phyloP scores from a whole-genome alignment of 2,888 invertebrate species.

The Hydrotaea cyrtoneurina region DNA sequence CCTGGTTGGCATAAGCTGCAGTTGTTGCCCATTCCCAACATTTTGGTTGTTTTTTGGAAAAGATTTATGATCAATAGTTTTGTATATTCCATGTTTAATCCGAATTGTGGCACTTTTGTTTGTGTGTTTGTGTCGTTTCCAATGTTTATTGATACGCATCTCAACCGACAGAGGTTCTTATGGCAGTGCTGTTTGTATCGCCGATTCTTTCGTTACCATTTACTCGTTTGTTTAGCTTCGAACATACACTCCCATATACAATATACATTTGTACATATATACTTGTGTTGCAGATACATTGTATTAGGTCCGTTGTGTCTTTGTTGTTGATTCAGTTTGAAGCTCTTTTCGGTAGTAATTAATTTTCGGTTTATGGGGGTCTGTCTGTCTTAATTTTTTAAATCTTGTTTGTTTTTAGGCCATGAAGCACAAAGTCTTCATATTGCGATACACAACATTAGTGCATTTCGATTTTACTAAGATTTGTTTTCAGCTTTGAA shows the following conservation, averaged over 20 bases:
- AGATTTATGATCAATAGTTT: slow-evolving; percentile 64
- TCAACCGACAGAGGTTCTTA: background rate
- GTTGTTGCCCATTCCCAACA: slow-evolving; percentile 19
- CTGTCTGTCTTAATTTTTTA: slow-evolving; percentile 32
- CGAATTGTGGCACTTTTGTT: slow-evolving; percentile 46
- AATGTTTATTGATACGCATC: slow-evolving; percentile 30
- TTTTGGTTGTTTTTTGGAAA: background rate
- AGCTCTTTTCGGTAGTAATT: slow-evolving; percentile 53
- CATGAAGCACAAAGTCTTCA: no score
- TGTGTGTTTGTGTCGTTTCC: slow-evolving; percentile 11
- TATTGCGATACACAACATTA: no score
- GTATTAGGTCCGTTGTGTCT: background rate
- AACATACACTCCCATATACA: no score
- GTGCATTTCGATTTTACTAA: no score
- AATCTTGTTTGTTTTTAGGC: background rate
- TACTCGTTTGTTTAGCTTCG: no score
- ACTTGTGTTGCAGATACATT: background rate
- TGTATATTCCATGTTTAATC: slow-evolving; percentile 62
- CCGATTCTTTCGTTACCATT: no score
- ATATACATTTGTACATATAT: no score
- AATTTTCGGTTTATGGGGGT: slow-evolving; percentile 47
- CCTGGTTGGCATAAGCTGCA: background rate
- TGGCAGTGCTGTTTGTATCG: background rate
- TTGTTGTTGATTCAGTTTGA: slow-evolving; percentile 23
- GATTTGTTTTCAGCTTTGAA: no score